Base-by-base conservation (phyloP, 2,888 invertebrate species). In the Pristionchus japonicus region DNA sequence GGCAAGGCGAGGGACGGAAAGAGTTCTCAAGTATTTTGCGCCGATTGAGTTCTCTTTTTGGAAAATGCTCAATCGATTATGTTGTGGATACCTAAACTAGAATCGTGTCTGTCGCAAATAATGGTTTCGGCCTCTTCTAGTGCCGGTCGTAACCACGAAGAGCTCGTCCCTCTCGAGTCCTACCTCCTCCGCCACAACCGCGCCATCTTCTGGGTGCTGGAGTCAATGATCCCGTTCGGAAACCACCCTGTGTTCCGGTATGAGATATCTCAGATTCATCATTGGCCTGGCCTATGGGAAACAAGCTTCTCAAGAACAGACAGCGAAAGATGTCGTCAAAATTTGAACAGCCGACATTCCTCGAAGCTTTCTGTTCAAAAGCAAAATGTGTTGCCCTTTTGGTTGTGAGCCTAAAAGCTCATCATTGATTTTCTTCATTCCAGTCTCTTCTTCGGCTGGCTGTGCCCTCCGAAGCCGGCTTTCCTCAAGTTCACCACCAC, bases 401-500 rank as follows among this genome's bases (percentile, higher is more conserved):
- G n/a, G n/a, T n/a, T n/a, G n/a, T n/a, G n/a, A n/a, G n/a, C n/a
- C n/a, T n/a, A n/a, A n/a, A n/a, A n/a, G n/a, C n/a, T 34, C 52
- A 52, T 49, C 43, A 11, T 83, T 83, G 52, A 52, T 83, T 52
- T 49, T 23, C 52, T 31, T 3, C 27, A 2, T 61, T 85, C 17
- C 49, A 95, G 96, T 89, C 93, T 95, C 6, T 91, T 96, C 0
- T 96, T 96, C 91, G 96, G 96, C 0, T 96, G 96, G 96, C 94
- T 96, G 0, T 93, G 96, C 47, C 96, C 96, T 0, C 96, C 96
- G 0, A 96, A 96, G 93, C 96, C 96, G 3, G 96, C 96, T 0
- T 96, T 96, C 93, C 94, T 96, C n/a, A 96, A 96, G 93, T 96
- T 96, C 95, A 96, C 96, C 0, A 96, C 96, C 0, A 96, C 96